Conservation (phyloP, 2,113 vertebrate species). For the Zingel zingel region DNA sequence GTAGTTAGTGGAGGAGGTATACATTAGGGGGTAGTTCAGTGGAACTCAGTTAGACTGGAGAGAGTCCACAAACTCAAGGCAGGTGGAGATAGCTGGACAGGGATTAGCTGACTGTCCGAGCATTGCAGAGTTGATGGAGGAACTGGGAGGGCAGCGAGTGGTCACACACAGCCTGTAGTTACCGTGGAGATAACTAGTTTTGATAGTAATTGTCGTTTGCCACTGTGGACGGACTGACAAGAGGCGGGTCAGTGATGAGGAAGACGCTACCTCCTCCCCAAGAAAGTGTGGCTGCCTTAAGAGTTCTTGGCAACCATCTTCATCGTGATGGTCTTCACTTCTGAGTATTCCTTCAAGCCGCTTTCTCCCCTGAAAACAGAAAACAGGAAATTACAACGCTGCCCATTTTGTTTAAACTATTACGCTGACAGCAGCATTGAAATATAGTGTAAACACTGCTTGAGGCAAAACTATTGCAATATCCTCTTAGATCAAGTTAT, state of each 20-base stretch:
- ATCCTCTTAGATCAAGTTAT: constrained; percentile 55
- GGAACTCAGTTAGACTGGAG: constrained; percentile 60
- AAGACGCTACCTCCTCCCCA: constrained; percentile 61
- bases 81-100: constrained; percentile 51
- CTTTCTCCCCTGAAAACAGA: constrained; percentile 89
- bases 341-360: constrained; percentile 95
- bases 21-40: constrained; percentile 62
- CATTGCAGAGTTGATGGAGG: constrained; percentile 51
- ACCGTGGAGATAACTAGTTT: constrained; percentile 62
- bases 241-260: constrained; percentile 60
- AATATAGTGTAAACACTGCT: constrained; percentile 13
- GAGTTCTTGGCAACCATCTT: constrained; percentile 96
- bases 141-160: constrained; percentile 57
- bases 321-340: constrained; percentile 98
- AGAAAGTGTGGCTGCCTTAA: constrained; percentile 79
- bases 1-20: constrained; percentile 81
- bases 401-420: constrained; percentile 20
- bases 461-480: constrained; percentile 39
- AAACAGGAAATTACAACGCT: constrained; percentile 21
- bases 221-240: constrained; percentile 47
- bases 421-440: constrained; percentile 16
- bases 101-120: constrained; percentile 57
- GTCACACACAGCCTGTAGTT: constrained; percentile 76
- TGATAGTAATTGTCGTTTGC: constrained; percentile 54
- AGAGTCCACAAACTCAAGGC: constrained; percentile 52